Percentiles rank a stretch among this genome's conserved stretches.
Evolutionary conservation across 2,888 invertebrate genomes (phyloP).

Genomic region (Nipponacmea schrenckii): DNA sequence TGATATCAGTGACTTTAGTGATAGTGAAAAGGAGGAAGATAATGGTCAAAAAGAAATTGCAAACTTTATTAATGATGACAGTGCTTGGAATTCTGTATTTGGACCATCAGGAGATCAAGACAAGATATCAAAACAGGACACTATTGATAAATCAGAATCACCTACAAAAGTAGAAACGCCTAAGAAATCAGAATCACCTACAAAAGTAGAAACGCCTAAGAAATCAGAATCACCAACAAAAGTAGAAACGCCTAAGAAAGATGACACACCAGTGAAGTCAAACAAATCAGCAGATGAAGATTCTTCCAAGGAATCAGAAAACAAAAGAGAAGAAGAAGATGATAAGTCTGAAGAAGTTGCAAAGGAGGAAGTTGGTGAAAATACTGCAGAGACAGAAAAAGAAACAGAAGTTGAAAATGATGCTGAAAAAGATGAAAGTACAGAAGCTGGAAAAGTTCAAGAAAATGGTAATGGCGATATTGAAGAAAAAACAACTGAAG

Average conservation of each 20-base stretch:
- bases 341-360: background rate
- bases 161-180: background rate
- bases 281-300: background rate
- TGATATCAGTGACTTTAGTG: slow-evolving; percentile 1
- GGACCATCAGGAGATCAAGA: background rate
- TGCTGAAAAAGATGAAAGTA: background rate
- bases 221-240: background rate
- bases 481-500: background rate
- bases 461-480: background rate
- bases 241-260: background rate
- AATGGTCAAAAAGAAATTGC: background rate
- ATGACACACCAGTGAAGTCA: background rate
- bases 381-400: background rate
- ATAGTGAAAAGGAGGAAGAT: background rate
- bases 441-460: background rate
- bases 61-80: background rate
- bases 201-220: background rate
- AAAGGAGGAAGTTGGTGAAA: background rate
- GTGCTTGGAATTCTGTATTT: background rate
- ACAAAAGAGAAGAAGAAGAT: background rate
- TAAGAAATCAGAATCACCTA: background rate
- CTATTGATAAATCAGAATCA: background rate
- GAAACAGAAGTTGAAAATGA: background rate
- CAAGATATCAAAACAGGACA: background rate
- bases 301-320: background rate